Base-by-base conservation (phyloP, 2,113 vertebrate genomes). In the Tragelaphus scriptus region DNA sequence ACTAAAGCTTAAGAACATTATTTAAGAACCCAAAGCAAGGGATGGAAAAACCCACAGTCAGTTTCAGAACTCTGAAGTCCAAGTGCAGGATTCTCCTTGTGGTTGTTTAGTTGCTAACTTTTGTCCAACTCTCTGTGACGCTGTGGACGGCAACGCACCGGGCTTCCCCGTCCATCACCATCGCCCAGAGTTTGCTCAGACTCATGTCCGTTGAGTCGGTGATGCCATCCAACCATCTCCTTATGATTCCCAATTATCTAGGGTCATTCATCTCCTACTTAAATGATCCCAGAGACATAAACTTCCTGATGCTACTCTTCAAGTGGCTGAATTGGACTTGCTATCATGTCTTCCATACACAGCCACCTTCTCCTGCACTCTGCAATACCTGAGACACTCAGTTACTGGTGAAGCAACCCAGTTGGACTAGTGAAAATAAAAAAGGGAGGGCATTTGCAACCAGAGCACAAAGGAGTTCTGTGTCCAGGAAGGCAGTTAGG, bases 321-420 rank as follows among this genome's bases (percentile, higher is more conserved):
- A 36, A 2, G 2, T 0, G 61, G 28, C 55, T 19, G 47, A 5
- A 3, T 47, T 32, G 13, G 55, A 44, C 4, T 8, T 4, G 2
- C 59, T 14, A 2, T 3, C 3, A 19, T 1, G 11, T 28, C 25
- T 11, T 40, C 51, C 12, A 6, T 5, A 3, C 4, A 9, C 47
- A 84, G 49, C 56, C n/a, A 32, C 25, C 55, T 12, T 8, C 71
- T 47, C 2, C 65, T 4, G 40, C 23, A 7, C 84, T 58, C 58
- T 2, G 85, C 81, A 49, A 12, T 11, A 44, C 36, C 5, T 12
- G n/a, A 13, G 25, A 58, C 3, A 0, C 44, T 14, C 11, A 3
- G 7, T 23, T 15, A 30, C 28, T 32, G 16, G 21, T 4, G 36
- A 81, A 77, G 65, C 65, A 7, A 59, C 28, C 16, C 49, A 4